These are phyloP conservation scores for Poeciliopsis retropinna DNA, from an alignment of 2,113 vertebrate genomes.

Conservation along the genomic window DNA sequence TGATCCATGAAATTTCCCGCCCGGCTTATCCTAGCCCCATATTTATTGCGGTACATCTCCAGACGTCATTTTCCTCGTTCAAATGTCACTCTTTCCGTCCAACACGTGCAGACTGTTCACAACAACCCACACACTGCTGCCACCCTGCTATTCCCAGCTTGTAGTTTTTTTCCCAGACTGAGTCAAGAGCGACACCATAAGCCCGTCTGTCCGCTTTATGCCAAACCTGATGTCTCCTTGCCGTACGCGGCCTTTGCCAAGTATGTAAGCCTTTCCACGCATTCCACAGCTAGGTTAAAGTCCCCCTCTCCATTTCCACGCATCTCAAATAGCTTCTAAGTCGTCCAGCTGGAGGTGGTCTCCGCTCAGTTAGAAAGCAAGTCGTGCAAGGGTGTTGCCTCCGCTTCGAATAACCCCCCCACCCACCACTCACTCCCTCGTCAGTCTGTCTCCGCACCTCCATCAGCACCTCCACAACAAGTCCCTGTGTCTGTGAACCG, in stretches of 20 bases:
- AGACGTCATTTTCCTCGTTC: neutral
- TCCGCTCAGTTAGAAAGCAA: constrained; percentile 48
- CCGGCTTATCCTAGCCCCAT: neutral
- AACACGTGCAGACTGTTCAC: constrained; percentile 64
- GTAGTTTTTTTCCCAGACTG: constrained; percentile 71
- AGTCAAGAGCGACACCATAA: constrained; percentile 65
- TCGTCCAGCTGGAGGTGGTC: constrained; percentile 54
- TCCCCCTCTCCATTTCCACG: neutral
- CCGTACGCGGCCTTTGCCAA: constrained; percentile 31
- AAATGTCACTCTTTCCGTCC: constrained; percentile 18
- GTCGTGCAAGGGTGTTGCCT: constrained; percentile 48
- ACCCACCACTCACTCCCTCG: constrained; percentile 45
- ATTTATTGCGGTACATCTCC: neutral
- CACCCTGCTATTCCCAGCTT: constrained; percentile 70
- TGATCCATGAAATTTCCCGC: neutral
- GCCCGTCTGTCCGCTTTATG: constrained; percentile 58
- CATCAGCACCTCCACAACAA: constrained; percentile 47
- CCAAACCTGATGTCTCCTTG: constrained; percentile 71
- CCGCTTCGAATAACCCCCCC: constrained; percentile 58
- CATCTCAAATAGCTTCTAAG: constrained; percentile 36
- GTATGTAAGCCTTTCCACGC: constrained; percentile 26
- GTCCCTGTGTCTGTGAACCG: constrained; percentile 63
- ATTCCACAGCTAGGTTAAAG: constrained; percentile 16
- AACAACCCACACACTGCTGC: constrained; percentile 73
- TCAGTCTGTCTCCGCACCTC: constrained; percentile 68